phyloP scores from a whole-genome alignment of 2,113 vertebrate species.

The Corapipo altera region DNA sequence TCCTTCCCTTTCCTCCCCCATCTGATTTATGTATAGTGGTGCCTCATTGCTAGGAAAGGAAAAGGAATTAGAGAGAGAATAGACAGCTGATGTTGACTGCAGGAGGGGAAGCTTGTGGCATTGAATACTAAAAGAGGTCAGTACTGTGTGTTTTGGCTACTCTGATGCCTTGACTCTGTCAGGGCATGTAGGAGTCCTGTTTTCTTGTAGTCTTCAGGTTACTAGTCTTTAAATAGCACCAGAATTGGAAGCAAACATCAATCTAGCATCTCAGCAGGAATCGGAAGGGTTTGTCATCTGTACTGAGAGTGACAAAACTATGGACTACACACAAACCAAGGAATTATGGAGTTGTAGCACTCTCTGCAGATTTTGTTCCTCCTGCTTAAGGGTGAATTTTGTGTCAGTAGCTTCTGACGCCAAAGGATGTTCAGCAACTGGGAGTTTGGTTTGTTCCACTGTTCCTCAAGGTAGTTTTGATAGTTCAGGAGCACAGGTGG shows the following conservation, averaged over 20 bases:
- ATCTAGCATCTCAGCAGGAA: not conserved
- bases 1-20: not conserved
- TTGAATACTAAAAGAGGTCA: not conserved
- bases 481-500: not conserved
- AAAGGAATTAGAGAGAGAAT: accelerated
- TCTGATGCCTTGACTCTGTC: not conserved
- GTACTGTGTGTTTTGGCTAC: not conserved
- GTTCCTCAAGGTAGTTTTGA: not conserved
- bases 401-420: not conserved
- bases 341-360: not conserved
- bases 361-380: not conserved
- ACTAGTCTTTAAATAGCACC: not conserved
- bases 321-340: not conserved
- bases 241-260: not conserved
- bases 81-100: not conserved
- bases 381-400: not conserved
- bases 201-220: not conserved
- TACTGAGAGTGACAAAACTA: not conserved
- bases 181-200: not conserved
- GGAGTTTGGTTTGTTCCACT: not conserved
- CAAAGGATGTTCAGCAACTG: not conserved
- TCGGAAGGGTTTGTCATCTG: not conserved
- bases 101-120: not conserved
- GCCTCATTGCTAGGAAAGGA: not conserved
- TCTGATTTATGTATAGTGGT: not conserved